Evolutionary conservation across 2,888 invertebrate species (phyloP).

Genomic region (Nymphalis c-album): DNA sequence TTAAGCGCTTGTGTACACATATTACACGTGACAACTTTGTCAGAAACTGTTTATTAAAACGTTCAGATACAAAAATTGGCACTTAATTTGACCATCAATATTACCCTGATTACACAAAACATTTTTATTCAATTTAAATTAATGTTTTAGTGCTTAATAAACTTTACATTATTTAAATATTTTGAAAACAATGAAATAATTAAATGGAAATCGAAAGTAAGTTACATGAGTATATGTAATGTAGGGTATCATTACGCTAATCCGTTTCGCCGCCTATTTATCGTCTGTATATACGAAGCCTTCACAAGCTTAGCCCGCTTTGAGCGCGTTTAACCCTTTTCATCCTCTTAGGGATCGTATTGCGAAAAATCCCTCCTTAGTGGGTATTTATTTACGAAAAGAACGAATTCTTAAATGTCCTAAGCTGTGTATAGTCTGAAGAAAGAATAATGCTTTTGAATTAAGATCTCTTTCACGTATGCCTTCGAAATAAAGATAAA

Average conservation of each 20-base stretch:
- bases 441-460: background rate
- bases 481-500: background rate
- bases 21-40: no score
- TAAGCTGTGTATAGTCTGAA: background rate
- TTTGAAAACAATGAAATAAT: background rate
- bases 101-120: no score
- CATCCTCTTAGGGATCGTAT: conserved; percentile 38
- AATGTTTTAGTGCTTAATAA: no score
- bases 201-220: background rate
- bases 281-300: conserved; percentile 35
- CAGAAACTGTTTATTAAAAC: no score
- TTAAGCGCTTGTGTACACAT: no score
- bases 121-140: no score
- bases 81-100: no score
- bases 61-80: no score
- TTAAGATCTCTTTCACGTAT: background rate
- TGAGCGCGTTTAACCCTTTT: conserved; percentile 39
- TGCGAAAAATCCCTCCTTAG: conserved; percentile 36
- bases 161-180: no score
- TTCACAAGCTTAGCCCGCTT: conserved; percentile 34
- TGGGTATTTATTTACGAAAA: conserved; percentile 35
- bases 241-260: conserved; percentile 26
- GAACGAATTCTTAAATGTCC: conserved; percentile 24
- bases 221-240: background rate
- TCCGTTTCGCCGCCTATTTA: conserved; percentile 31